Conservation (phyloP, 2,113 vertebrate genomes). For the Felis catus region DNA sequence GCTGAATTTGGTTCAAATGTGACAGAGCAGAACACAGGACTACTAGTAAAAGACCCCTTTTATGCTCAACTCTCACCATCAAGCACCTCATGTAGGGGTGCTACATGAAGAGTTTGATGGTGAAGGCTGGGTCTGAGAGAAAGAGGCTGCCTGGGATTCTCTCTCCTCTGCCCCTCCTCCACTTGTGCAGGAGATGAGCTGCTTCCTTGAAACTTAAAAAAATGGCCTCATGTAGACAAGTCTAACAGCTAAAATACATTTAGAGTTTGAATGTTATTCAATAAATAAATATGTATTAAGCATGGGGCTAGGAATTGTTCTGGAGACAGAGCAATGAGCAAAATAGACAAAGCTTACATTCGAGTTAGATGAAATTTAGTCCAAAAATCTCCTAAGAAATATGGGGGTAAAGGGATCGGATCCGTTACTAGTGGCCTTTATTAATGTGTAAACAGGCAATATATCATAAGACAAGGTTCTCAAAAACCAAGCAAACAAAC, state of each 20-base stretch:
- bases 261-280: not conserved
- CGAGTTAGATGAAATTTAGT: constrained; percentile 13
- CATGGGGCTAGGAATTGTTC: not conserved
- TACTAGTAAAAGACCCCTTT: not conserved
- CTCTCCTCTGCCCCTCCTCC: too few relatives aligned
- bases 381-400: not conserved
- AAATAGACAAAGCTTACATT: not conserved
- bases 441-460: not conserved
- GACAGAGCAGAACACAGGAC: not conserved
- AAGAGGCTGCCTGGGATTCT: too few relatives aligned
- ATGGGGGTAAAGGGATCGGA: not conserved
- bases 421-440: not conserved
- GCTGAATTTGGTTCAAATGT: not conserved
- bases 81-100: not conserved
- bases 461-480: not conserved
- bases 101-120: too few relatives aligned
- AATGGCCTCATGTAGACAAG: not conserved
- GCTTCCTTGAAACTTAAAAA: too few relatives aligned
- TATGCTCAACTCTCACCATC: not conserved
- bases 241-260: not conserved
- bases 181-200: too few relatives aligned
- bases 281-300: not conserved
- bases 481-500: not conserved
- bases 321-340: not conserved
- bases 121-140: too few relatives aligned